Conservation (phyloP, 2,888 invertebrate genomes). For the Timandra comae region DNA sequence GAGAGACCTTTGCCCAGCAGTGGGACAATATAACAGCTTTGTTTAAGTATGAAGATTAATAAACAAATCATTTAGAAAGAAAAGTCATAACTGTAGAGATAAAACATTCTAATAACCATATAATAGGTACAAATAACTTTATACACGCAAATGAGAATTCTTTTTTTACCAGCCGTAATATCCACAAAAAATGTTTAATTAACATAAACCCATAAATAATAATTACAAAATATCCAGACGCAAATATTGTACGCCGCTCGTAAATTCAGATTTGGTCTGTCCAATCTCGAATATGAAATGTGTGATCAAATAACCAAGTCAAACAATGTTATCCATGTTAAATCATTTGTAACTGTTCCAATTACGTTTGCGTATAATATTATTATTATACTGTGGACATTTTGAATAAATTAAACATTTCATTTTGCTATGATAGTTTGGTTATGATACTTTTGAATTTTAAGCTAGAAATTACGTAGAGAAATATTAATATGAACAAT, state of each 20-base stretch:
- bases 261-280: slow-evolving; percentile 15
- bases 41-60: too few species aligned
- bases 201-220: background rate
- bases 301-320: slow-evolving; percentile 11
- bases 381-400: too few species aligned
- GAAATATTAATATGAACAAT: background rate
- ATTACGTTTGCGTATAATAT: background rate
- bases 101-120: too few species aligned
- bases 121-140: too few species aligned
- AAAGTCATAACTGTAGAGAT: too few species aligned
- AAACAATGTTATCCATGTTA: slow-evolving; percentile 13
- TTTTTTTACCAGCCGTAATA: too few species aligned
- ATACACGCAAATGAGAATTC: too few species aligned
- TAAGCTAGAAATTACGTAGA: background rate
- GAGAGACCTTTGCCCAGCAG: too few species aligned
- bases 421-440: too few species aligned
- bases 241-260: slow-evolving; percentile 8
- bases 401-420: too few species aligned
- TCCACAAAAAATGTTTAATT: slow-evolving; percentile 1
- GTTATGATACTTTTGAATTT: background rate
- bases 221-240: slow-evolving; percentile 1
- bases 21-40: too few species aligned
- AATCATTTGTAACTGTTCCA: slow-evolving; percentile 9
- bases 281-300: slow-evolving; percentile 13
- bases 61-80: too few species aligned